Evolutionary conservation across 2,888 invertebrate genomes (phyloP).

Genomic region (Cerceris ruficornis): DNA sequence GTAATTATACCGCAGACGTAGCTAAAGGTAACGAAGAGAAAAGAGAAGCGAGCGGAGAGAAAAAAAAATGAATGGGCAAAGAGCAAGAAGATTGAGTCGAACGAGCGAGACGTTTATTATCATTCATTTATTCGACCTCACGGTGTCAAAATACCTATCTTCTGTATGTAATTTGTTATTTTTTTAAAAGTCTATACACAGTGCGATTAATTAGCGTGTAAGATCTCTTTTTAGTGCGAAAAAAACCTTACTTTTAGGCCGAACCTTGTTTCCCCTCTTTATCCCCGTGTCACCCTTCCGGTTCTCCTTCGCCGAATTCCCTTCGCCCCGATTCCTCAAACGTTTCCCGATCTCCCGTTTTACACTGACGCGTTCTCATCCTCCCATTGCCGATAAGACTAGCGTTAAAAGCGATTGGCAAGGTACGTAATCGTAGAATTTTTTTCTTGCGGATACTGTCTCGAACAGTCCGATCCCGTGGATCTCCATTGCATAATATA

Average conservation of each 20-base stretch:
- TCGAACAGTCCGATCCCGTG: slow-evolving; percentile 25
- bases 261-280: slow-evolving; percentile 4
- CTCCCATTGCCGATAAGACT: slow-evolving; percentile 11
- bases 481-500: slow-evolving; percentile 51
- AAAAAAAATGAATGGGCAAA: slow-evolving; percentile 11
- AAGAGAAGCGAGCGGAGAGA: slow-evolving; percentile 12
- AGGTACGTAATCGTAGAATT: slow-evolving; percentile 16
- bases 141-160: slow-evolving; percentile 75
- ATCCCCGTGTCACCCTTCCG: slow-evolving; percentile 7
- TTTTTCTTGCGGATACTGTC: slow-evolving; percentile 17
- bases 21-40: slow-evolving; percentile 61
- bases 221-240: slow-evolving; percentile 57
- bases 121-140: slow-evolving; percentile 74
- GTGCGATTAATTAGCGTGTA: slow-evolving; percentile 77
- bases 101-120: slow-evolving; percentile 57
- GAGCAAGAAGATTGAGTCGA: slow-evolving; percentile 29
- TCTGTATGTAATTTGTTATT: slow-evolving; percentile 81
- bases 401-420: slow-evolving; percentile 29
- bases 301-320: slow-evolving; percentile 6
- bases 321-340: slow-evolving; percentile 3
- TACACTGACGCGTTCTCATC: not conserved
- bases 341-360: not conserved
- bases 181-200: slow-evolving; percentile 81
- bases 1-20: slow-evolving; percentile 74
- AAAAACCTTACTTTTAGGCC: slow-evolving; percentile 29